Conservation (phyloP, 2,888 invertebrate genomes). For the Alcis repandata region DNA sequence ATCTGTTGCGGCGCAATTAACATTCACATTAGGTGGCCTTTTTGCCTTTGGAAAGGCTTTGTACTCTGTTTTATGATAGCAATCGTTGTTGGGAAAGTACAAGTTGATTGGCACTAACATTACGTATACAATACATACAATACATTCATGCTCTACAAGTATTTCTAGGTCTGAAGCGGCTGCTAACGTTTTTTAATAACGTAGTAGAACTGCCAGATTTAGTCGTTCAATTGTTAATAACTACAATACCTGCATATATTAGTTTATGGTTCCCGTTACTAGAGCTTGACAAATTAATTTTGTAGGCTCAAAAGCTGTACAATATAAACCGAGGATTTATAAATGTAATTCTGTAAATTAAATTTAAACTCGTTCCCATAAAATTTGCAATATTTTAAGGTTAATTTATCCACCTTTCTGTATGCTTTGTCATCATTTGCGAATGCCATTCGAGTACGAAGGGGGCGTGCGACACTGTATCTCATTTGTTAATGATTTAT, state of each 20-base stretch:
- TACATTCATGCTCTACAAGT: background rate
- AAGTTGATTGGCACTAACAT: background rate
- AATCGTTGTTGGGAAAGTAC: conserved; percentile 67
- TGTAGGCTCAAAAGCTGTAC: conserved; percentile 44
- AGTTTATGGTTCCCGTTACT: background rate
- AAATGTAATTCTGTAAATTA: conserved; percentile 63
- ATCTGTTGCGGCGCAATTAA: conserved; percentile 83
- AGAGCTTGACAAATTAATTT: background rate
- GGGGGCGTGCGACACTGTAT: conserved; percentile 66
- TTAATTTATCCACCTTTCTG: conserved; percentile 69
- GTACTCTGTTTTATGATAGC: conserved; percentile 43
- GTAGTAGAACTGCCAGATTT: background rate
- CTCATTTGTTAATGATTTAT: conserved; percentile 81
- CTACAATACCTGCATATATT: background rate
- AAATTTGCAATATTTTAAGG: conserved; percentile 46
- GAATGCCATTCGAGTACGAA: conserved; percentile 67
- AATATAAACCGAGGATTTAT: conserved; percentile 20
- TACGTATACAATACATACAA: background rate
- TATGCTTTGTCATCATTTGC: conserved; percentile 73
- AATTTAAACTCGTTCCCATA: conserved; percentile 73
- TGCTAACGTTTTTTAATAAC: background rate
- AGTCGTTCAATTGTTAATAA: background rate
- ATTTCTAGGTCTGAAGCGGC: background rate
- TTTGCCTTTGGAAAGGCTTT: conserved; percentile 36
- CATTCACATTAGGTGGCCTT: conserved; percentile 71